These are phyloP conservation scores for Notolepis coatsorum DNA, from an alignment of 2,797 vertebrate species.

Conservation along the genomic window DNA sequence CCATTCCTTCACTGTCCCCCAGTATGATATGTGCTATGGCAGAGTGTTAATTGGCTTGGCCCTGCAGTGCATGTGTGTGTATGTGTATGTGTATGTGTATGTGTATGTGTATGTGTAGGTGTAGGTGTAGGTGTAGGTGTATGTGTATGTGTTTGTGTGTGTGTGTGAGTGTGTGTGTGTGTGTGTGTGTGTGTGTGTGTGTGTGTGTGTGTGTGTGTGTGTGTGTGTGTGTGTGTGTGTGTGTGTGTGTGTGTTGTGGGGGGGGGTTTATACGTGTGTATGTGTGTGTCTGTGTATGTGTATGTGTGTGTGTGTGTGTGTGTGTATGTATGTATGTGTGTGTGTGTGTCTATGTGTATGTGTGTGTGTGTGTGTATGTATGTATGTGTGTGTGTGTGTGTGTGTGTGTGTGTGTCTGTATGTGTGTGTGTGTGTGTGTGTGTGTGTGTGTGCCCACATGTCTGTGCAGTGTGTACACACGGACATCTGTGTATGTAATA, in stretches of 20 bases:
- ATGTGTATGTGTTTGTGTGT: conserved; percentile 7
- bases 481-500: conserved; percentile 71
- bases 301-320: conserved; percentile 44
- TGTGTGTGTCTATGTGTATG: conserved; percentile 23
- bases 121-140: not conserved
- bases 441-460: too few relatives aligned
- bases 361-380: not conserved
- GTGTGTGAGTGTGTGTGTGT: not conserved
- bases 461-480: too few relatives aligned
- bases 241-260: too few relatives aligned
- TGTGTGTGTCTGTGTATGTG: conserved; percentile 66
- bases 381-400: not conserved
- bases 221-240: conserved; percentile 67
- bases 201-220: conserved; percentile 36
- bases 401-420: not conserved
- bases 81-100: conserved; percentile 42
- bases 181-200: conserved; percentile 13
- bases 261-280: conserved; percentile 35
- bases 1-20: conserved; percentile 62
- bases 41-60: conserved; percentile 82
- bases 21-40: conserved; percentile 72
- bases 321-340: conserved; percentile 29
- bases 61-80: conserved; percentile 48
- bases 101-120: conserved; percentile 21
- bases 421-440: not conserved